Evolutionary conservation across 2,797 vertebrate species (phyloP).

Genomic region (Eremophila alpestris): DNA sequence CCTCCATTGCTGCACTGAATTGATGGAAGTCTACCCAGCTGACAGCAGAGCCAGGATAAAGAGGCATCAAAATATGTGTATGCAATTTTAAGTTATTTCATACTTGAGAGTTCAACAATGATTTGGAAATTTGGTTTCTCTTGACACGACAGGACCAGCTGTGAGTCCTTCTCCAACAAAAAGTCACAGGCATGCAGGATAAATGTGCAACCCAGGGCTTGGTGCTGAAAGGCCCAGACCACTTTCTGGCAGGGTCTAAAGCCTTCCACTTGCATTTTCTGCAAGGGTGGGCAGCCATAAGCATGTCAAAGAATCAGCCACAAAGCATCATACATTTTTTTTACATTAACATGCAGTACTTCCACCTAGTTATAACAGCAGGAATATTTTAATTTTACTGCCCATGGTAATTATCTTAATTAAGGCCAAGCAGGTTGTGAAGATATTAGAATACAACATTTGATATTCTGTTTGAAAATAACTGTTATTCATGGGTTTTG

Average conservation of each 20-base stretch:
- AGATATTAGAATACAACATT: background rate
- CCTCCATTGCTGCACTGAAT: background rate
- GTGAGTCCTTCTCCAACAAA: background rate
- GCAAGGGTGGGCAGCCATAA: background rate
- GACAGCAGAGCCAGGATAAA: background rate
- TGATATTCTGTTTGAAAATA: background rate
- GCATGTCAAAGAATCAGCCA: background rate
- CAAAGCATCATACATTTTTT: background rate
- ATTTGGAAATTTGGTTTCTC: background rate
- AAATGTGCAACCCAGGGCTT: background rate
- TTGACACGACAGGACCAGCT: background rate
- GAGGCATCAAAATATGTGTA: background rate
- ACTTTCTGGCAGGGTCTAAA: background rate
- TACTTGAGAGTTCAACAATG: background rate
- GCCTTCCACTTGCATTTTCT: background rate
- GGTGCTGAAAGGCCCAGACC: background rate
- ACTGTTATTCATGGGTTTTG: background rate
- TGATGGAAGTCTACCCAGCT: background rate
- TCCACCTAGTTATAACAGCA: background rate
- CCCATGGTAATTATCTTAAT: background rate
- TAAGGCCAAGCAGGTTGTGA: background rate
- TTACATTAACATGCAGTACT: background rate
- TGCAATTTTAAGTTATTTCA: background rate
- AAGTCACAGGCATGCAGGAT: background rate
- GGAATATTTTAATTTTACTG: background rate